Evolutionary conservation across 2,113 vertebrate genomes (phyloP).

Genomic region (Eudyptes chrysolophus): DNA sequence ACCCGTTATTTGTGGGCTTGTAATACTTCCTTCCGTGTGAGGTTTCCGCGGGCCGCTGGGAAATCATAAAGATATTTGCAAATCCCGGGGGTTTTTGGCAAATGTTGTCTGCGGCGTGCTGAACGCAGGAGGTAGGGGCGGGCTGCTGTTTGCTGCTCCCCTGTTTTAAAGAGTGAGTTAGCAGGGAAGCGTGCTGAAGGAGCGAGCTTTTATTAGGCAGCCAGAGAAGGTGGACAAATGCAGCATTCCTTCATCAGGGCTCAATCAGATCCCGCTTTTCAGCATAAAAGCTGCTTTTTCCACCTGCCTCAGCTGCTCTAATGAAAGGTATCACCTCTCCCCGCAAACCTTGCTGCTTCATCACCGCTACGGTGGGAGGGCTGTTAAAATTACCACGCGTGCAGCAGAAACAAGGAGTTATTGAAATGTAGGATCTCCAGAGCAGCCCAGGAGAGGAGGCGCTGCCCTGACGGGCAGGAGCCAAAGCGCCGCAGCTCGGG

Average conservation of each 20-base stretch:
- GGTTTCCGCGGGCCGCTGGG: background rate
- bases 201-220: background rate
- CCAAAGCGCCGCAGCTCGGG: accelerated
- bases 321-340: background rate
- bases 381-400: accelerated
- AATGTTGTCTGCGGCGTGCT: background rate
- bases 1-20: background rate
- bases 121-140: background rate
- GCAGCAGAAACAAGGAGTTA: background rate
- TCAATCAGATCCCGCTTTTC: background rate
- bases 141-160: background rate
- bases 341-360: background rate
- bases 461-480: background rate
- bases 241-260: background rate
- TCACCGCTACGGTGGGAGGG: background rate
- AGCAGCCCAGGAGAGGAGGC: background rate
- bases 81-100: background rate
- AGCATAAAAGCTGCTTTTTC: background rate
- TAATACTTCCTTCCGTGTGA: background rate
- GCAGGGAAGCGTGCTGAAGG: background rate
- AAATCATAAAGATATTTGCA: background rate
- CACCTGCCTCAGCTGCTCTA: background rate
- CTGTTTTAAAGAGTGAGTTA: background rate
- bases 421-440: background rate
- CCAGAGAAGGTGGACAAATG: background rate